Percentiles rank a stretch among this genome's conserved stretches.
These are phyloP conservation scores for Scaptomyza tumidula DNA, from an alignment of 2,888 invertebrate genomes.

Conservation along the genomic window DNA sequence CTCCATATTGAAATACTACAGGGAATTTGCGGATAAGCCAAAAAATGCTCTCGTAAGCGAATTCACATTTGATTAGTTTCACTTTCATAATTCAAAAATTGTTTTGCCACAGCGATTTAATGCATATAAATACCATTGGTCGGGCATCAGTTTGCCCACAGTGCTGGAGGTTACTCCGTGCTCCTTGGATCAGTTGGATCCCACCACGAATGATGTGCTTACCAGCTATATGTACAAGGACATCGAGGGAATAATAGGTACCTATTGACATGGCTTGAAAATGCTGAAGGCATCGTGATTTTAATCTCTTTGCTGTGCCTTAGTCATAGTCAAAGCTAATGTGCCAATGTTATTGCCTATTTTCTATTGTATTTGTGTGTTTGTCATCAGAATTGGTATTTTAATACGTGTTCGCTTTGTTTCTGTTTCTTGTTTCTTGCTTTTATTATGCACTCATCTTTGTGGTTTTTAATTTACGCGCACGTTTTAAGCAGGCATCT, in stretches of 20 bases:
- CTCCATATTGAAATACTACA: slow-evolving; percentile 93
- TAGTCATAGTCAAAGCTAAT: slow-evolving; percentile 19
- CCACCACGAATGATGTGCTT: slow-evolving; percentile 91
- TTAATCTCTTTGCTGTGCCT: background rate
- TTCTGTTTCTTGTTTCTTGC: slow-evolving; percentile 36
- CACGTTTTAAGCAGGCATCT: slow-evolving; percentile 87
- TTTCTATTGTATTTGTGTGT: slow-evolving; percentile 1
- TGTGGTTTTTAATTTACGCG: slow-evolving; percentile 70
- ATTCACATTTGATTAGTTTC: background rate
- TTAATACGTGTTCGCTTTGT: slow-evolving; percentile 60
- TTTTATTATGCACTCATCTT: slow-evolving; percentile 48
- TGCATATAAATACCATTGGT: slow-evolving; percentile 98
- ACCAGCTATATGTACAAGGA: slow-evolving; percentile 94
- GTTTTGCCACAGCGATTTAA: slow-evolving; percentile 88
- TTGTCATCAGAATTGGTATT: slow-evolving; percentile 34
- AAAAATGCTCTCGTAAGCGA: slow-evolving; percentile 89
- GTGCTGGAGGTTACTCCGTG: slow-evolving; percentile 96
- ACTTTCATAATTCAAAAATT: background rate
- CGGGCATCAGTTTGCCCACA: slow-evolving; percentile 94
- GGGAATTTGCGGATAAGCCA: slow-evolving; percentile 92
- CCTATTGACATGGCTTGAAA: slow-evolving; percentile 56
- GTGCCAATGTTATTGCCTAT: slow-evolving; percentile 6
- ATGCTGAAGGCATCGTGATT: slow-evolving; percentile 26
- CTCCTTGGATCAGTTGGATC: slow-evolving; percentile 96
- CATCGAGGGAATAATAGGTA: slow-evolving; percentile 90